Percentiles rank a stretch among this genome's conserved stretches.
phyloP scores from a whole-genome alignment of 2,797 vertebrate genomes.

The Pangasius krempfi region DNA sequence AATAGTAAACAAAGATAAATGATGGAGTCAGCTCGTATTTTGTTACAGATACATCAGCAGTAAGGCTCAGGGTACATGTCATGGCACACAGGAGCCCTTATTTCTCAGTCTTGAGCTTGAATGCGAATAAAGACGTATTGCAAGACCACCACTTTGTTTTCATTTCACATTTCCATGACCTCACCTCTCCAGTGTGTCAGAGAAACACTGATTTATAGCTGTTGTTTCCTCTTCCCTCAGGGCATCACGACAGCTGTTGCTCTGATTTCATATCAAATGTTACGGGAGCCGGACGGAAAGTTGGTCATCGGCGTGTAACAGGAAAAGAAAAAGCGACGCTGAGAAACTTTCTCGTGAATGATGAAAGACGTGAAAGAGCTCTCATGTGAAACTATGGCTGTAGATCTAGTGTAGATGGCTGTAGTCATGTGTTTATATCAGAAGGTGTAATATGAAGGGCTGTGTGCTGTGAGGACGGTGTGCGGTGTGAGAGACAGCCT shows the following conservation, averaged over 20 bases:
- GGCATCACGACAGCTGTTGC: constrained; percentile 41
- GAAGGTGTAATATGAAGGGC: background rate
- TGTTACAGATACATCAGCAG: background rate
- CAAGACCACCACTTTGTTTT: constrained; percentile 16
- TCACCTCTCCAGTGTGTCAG: background rate
- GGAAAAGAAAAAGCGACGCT: background rate
- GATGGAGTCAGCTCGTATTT: background rate
- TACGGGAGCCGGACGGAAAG: background rate
- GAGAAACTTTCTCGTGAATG: background rate
- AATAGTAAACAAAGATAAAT: background rate
- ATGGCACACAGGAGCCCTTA: background rate
- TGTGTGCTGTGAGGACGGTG: background rate
- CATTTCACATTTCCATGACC: constrained; percentile 22
- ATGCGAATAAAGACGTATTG: background rate
- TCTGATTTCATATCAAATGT: constrained; percentile 8
- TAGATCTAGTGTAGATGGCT: background rate
- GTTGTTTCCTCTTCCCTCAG: constrained; percentile 24
- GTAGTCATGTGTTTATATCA: background rate
- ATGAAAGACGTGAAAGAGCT: background rate
- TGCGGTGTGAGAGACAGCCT: background rate
- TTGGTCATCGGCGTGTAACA: background rate
- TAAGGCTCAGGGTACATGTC: background rate
- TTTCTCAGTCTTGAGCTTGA: background rate
- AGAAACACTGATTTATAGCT: constrained; percentile 27
- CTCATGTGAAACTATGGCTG: background rate